Conservation (phyloP, 2,888 invertebrate genomes). For the Epinotia bilunana region DNA sequence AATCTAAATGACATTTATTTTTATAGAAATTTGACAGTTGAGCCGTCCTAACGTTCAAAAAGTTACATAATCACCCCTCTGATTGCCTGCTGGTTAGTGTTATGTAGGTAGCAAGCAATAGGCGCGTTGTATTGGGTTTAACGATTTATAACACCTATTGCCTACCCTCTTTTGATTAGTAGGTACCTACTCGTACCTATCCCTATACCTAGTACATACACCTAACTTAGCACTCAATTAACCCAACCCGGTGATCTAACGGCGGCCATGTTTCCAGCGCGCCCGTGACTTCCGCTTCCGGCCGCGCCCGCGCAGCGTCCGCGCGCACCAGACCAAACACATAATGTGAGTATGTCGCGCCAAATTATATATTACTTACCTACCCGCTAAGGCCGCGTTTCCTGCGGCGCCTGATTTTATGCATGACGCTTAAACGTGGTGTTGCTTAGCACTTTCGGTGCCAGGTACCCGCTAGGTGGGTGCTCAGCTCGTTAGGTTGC, state of each 20-base stretch:
- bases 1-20: no score
- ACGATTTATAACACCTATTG: background rate
- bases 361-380: conserved; percentile 19
- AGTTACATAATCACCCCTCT: no score
- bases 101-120: background rate
- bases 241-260: conserved; percentile 73
- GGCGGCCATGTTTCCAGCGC: conserved; percentile 74
- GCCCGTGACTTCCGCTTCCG: conserved; percentile 83
- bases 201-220: background rate
- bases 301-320: conserved; percentile 83
- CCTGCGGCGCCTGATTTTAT: background rate
- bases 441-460: no score
- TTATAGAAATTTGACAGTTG: no score
- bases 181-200: background rate
- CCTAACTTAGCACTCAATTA: conserved; percentile 24
- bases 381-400: background rate
- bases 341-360: conserved; percentile 41
- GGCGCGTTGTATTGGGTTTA: background rate
- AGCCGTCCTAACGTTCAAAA: no score
- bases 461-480: no score
- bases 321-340: conserved; percentile 71
- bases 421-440: no score
- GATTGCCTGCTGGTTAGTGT: no score
- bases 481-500: no score
- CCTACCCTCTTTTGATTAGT: background rate